These are phyloP conservation scores for Athene cunicularia DNA, from an alignment of 2,113 vertebrate species.

Conservation along the genomic window DNA sequence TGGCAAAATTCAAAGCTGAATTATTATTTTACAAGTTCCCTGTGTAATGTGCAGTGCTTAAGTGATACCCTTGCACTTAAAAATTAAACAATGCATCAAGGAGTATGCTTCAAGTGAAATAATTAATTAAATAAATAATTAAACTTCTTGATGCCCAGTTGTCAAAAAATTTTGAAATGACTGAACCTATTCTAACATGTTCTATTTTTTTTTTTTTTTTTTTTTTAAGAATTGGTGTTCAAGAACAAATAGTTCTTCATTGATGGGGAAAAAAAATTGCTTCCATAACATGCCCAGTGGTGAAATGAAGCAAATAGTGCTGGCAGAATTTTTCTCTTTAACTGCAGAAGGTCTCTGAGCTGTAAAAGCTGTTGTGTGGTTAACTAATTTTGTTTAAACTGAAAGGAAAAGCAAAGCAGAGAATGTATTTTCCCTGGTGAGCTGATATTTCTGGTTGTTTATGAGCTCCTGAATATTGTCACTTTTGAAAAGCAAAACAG, in stretches of 20 bases:
- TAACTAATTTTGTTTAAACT: conserved; percentile 5
- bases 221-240: background rate
- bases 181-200: background rate
- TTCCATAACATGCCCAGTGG: background rate
- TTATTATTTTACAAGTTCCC: background rate
- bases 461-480: background rate
- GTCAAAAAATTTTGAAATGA: background rate
- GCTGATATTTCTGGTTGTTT: conserved; percentile 30
- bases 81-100: background rate
- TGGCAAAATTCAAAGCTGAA: background rate
- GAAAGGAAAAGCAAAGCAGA: background rate
- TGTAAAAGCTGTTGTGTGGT: conserved; percentile 4
- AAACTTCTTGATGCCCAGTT: background rate
- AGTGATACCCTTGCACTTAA: background rate
- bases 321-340: background rate
- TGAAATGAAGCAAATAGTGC: background rate
- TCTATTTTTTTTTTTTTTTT: background rate
- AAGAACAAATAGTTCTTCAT: background rate
- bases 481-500: background rate
- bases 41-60: background rate
- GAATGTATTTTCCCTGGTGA: background rate
- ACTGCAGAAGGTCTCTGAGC: background rate
- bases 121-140: background rate
- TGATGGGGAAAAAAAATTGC: background rate
- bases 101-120: background rate